Conservation (phyloP, 2,888 invertebrate genomes). For the Microplitis deprimator region DNA sequence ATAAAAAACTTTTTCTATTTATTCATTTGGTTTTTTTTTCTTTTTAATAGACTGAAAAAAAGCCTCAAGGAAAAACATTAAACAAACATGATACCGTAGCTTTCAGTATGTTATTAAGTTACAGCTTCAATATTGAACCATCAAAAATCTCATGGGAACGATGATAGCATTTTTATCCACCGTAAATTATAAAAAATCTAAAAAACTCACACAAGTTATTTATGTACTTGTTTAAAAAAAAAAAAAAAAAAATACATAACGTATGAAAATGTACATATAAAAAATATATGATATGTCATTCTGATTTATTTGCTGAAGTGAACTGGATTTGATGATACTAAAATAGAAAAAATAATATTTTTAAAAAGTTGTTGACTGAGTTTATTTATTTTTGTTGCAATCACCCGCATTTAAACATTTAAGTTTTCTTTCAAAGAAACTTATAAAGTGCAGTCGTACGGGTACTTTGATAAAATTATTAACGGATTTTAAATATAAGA, state of each 20-base stretch:
- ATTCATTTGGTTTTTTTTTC: neutral
- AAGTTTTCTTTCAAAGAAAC: neutral
- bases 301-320: neutral
- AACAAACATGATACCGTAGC: neutral
- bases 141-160: neutral
- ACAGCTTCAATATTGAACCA: constrained; percentile 35
- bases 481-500: neutral
- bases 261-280: neutral
- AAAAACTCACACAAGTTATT: neutral
- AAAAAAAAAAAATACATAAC: neutral
- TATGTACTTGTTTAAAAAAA: neutral
- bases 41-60: neutral
- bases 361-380: neutral
- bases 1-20: neutral
- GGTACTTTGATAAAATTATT: neutral
- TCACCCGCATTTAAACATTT: neutral
- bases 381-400: neutral
- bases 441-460: neutral
- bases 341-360: neutral
- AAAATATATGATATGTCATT: neutral
- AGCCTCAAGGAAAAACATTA: neutral
- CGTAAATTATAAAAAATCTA: neutral
- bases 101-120: constrained; percentile 21
- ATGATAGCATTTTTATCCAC: constrained; percentile 7
- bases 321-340: neutral